Evolutionary conservation across 2,888 invertebrate genomes (phyloP).

Genomic region (Sepioteuthis lessoniana): DNA sequence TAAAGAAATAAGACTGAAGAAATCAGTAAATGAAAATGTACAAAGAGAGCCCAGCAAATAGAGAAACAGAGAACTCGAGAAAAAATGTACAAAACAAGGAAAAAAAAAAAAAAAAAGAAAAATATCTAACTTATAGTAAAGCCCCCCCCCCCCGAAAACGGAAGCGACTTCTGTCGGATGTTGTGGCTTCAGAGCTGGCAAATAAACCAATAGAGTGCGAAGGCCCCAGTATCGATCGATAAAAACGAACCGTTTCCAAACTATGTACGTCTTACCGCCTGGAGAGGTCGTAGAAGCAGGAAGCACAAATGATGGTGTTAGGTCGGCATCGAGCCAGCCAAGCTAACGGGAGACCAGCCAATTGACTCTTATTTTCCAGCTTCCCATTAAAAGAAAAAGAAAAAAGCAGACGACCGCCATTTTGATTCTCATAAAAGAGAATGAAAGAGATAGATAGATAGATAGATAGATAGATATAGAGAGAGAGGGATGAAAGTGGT

Average conservation of each 20-base stretch:
- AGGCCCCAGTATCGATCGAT: neutral
- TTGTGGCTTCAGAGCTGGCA: neutral
- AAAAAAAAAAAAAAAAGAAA: neutral
- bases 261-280: too few species aligned
- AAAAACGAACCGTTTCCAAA: neutral
- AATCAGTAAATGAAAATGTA: neutral
- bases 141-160: neutral
- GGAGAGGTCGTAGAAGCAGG: conserved; percentile 33
- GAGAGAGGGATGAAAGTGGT: too few species aligned
- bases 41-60: neutral
- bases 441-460: too few species aligned
- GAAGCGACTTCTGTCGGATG: neutral
- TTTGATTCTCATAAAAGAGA: too few species aligned
- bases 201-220: neutral
- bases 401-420: neutral
- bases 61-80: neutral
- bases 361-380: neutral
- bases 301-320: neutral
- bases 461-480: too few species aligned
- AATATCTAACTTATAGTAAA: neutral
- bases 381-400: neutral
- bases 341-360: neutral
- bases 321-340: conserved; percentile 7
- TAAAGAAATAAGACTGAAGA: neutral
- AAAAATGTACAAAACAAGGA: neutral